Conservation (phyloP, 1,140 invertebrate genomes). For the Linepithema humile region DNA sequence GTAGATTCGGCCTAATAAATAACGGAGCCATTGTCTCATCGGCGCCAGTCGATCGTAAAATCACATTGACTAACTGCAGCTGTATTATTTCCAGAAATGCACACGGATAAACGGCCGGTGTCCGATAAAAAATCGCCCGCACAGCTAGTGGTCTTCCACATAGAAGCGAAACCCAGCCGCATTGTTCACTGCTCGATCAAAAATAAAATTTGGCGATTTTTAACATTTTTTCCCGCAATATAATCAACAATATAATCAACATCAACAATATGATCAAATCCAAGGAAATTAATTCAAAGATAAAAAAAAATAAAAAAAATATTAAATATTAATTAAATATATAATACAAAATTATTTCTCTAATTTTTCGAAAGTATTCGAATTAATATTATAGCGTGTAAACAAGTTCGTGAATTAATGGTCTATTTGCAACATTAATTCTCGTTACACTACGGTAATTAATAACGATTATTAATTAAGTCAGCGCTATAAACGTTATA, state of each 20-base stretch:
- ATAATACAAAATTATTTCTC: not conserved
- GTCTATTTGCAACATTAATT: not conserved
- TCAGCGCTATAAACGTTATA: not conserved
- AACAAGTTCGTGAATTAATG: constrained; percentile 1
- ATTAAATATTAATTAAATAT: not conserved
- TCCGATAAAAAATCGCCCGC: constrained; percentile 29
- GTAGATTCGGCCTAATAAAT: constrained; percentile 73
- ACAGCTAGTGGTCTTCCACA: not conserved
- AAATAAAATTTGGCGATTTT: not conserved
- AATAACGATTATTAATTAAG: constrained; percentile 26
- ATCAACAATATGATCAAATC: not conserved
- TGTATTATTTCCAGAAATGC: constrained; percentile 71
- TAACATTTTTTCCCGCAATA: not conserved
- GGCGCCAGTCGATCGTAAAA: constrained; percentile 71
- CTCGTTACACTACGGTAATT: not conserved
- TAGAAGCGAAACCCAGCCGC: not conserved
- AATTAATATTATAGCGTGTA: not conserved
- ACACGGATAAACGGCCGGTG: constrained; percentile 14
- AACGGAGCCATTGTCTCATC: constrained; percentile 72
- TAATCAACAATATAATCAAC: not conserved
- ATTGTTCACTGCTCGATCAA: not conserved
- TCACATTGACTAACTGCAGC: constrained; percentile 61
- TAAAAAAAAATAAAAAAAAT: not conserved
- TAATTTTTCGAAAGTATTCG: not conserved
- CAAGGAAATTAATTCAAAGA: not conserved